phyloP scores from a whole-genome alignment of 2,888 invertebrate species.

The Mesoligia furuncula region DNA sequence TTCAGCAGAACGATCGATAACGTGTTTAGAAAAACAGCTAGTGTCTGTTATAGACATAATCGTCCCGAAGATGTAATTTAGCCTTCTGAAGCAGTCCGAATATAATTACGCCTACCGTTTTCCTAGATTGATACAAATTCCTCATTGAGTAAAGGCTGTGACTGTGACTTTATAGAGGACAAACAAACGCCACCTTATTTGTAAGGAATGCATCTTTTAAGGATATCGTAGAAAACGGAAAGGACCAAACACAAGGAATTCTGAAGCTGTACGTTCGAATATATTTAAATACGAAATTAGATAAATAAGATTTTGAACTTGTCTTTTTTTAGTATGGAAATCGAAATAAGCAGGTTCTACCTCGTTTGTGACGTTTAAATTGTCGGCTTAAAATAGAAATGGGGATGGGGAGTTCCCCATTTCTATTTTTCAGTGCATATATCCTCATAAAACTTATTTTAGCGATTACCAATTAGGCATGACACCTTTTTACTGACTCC shows the following conservation, averaged over 20 bases:
- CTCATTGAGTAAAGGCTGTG: slow-evolving; percentile 11
- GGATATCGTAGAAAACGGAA: slow-evolving; percentile 36
- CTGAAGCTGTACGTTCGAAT: slow-evolving; percentile 48
- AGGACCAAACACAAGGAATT: slow-evolving; percentile 44
- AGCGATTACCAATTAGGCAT: background rate
- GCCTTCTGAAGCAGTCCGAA: background rate
- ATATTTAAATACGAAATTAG: slow-evolving; percentile 65
- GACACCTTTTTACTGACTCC: too few species aligned
- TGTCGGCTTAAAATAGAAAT: slow-evolving; percentile 9
- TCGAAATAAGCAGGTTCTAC: slow-evolving; percentile 43
- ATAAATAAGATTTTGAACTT: slow-evolving; percentile 49
- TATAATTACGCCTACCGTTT: slow-evolving; percentile 11
- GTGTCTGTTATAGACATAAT: background rate
- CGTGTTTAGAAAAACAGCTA: background rate
- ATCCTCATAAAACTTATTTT: background rate
- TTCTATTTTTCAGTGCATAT: background rate
- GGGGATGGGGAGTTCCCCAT: background rate
- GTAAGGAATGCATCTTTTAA: slow-evolving; percentile 28
- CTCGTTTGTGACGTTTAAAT: slow-evolving; percentile 28
- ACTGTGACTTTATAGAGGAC: slow-evolving; percentile 36
- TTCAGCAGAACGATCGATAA: background rate
- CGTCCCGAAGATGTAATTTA: slow-evolving; percentile 7
- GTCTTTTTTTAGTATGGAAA: slow-evolving; percentile 59
- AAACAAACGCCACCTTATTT: slow-evolving; percentile 12
- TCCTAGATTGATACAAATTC: slow-evolving; percentile 25